These are phyloP conservation scores for Electrona antarctica DNA, from an alignment of 2,113 vertebrate genomes.

Conservation along the genomic window DNA sequence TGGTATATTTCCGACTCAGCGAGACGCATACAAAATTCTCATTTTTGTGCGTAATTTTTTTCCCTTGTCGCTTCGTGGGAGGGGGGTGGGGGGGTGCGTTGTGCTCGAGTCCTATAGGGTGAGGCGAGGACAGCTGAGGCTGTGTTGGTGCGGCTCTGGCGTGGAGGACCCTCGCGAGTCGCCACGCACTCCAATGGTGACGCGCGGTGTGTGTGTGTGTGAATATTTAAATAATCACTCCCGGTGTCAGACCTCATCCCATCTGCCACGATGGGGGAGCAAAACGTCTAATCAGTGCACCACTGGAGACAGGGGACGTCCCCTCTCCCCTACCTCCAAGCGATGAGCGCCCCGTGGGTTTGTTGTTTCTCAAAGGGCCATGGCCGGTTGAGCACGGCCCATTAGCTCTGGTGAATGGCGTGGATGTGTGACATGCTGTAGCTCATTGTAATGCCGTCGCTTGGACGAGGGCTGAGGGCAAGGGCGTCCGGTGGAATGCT, in stretches of 20 bases:
- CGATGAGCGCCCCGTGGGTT: constrained; percentile 50
- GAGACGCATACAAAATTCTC: constrained; percentile 48
- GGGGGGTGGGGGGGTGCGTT: not conserved
- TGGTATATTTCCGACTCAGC: constrained; percentile 51
- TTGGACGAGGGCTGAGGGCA: constrained; percentile 58
- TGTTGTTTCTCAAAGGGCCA: constrained; percentile 63
- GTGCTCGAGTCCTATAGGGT: constrained; percentile 42
- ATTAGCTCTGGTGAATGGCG: constrained; percentile 62
- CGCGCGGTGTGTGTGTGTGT: constrained; percentile 20
- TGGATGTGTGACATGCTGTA: constrained; percentile 64
- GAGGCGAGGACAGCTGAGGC: constrained; percentile 54
- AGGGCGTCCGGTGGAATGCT: constrained; percentile 61
- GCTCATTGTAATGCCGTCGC: constrained; percentile 71
- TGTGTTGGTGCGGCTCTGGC: constrained; percentile 49
- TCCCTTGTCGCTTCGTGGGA: not conserved
- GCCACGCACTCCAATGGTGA: constrained; percentile 27
- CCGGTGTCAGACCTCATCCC: constrained; percentile 52
- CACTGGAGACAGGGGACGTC: constrained; percentile 38
- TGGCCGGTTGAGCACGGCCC: constrained; percentile 62
- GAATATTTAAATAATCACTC: constrained; percentile 59
- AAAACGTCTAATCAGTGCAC: constrained; percentile 50
- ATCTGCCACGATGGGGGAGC: not conserved
- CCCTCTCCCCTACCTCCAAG: constrained; percentile 30
- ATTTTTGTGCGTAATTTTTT: constrained; percentile 41
- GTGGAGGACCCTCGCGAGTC: constrained; percentile 41